Base-by-base conservation (phyloP, 2,113 vertebrate genomes). In the Phaethornis superciliosus region DNA sequence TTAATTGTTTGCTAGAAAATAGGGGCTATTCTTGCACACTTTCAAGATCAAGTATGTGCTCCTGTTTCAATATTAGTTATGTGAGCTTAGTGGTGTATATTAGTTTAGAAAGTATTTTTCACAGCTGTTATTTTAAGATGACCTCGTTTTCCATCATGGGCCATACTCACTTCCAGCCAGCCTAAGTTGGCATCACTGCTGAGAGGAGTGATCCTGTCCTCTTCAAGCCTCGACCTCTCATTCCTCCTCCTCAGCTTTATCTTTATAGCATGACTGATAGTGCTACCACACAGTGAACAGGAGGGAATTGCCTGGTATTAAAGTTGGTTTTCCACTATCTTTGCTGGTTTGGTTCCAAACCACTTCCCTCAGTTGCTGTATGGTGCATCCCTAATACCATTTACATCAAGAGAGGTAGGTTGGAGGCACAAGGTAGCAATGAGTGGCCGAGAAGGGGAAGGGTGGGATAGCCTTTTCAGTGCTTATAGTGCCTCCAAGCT, bases 91-190 rank as follows among this genome's bases (percentile, higher is more conserved):
- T 58, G 42, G 35, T 56, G 42, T 7, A 0, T 77, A 27, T 85
- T 78, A 64, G 27, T n/a, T 88, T 78, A 85, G 79, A 88, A 83
- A 81, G 75, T 74, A 46, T 75, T 95, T 95, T 85, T 90, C 64
- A 68, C 86, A 81, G 72, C 56, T 75, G 64, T 90, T 93, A 68
- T 84, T 96, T 95, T 90, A 58, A 88, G 91, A 64, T 1, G 4
- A 71, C 76, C 74, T 94, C 40, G 10, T 93, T 95, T 96, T 95
- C 44, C 35, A 52, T 81, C 51, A 80, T 85, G 5, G 64, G 71
- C 76, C 26, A 1, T 10, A 26, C 35, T 64, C 11, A 24, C 33
- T 93, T 83, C 37, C 14, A 93, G 68, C 44, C 80, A 85, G 4
- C 3, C 2, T 72, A 37, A 47, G 76, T 1, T 77, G 46, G 42